Evolutionary conservation across 2,113 vertebrate species (phyloP).

Genomic region (Oxygymnocypris stewartii): DNA sequence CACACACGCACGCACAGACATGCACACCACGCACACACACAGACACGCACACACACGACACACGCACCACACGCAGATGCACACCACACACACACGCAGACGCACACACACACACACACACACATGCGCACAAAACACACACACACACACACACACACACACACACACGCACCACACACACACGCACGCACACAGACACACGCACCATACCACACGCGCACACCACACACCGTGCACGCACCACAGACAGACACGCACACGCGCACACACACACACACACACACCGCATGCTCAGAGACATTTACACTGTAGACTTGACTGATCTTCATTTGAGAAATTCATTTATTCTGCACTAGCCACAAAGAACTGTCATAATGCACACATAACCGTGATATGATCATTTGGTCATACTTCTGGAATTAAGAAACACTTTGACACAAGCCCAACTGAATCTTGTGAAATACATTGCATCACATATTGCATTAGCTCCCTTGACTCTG

Average conservation of each 20-base stretch:
- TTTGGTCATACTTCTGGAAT: not conserved
- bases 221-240: not conserved
- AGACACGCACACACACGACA: too few species aligned
- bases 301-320: too few species aligned
- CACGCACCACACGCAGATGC: too few species aligned
- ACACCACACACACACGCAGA: too few species aligned
- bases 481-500: not conserved
- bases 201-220: not conserved
- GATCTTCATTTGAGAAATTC: too few species aligned
- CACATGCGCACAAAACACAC: too few species aligned
- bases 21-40: too few species aligned
- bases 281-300: not conserved
- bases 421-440: not conserved
- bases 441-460: slow-evolving; percentile 13
- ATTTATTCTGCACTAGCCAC: not conserved
- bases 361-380: not conserved
- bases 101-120: too few species aligned
- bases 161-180: not conserved
- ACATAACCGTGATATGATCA: not conserved
- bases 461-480: not conserved
- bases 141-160: too few species aligned
- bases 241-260: not conserved
- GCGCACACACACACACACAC: not conserved
- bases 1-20: too few species aligned
- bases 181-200: not conserved